Evolutionary conservation across 1,140 invertebrate species (phyloP).

Genomic region (Telenomus remus): DNA sequence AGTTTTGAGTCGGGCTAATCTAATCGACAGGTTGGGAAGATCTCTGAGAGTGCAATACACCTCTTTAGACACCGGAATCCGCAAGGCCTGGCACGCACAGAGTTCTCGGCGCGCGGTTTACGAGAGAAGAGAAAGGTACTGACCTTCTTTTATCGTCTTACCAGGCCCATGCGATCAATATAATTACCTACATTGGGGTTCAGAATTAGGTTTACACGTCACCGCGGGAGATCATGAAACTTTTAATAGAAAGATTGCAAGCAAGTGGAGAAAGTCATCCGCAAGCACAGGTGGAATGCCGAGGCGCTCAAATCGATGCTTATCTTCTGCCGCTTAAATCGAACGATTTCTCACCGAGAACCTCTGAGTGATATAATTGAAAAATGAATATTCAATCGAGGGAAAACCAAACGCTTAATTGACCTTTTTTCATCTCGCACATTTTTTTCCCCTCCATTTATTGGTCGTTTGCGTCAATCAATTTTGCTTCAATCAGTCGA

Average conservation of each 20-base stretch:
- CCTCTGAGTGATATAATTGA: constrained; percentile 36
- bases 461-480: no score
- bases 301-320: constrained; percentile 12
- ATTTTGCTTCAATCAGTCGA: no score
- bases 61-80: constrained; percentile 25
- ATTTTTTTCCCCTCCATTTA: no score
- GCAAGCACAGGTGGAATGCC: constrained; percentile 49
- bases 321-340: constrained; percentile 42
- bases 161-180: constrained; percentile 62
- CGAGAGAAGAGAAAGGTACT: constrained; percentile 68
- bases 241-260: constrained; percentile 53
- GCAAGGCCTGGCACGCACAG: constrained; percentile 53
- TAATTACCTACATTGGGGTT: constrained; percentile 67
- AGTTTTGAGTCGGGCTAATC: background rate
- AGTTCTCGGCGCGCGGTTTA: constrained; percentile 37
- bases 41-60: constrained; percentile 28
- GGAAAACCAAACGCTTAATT: constrained; percentile 12
- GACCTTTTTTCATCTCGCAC: background rate
- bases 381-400: constrained; percentile 37
- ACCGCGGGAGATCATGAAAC: constrained; percentile 61
- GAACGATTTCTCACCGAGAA: constrained; percentile 28
- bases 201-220: constrained; percentile 61
- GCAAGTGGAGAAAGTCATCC: constrained; percentile 64
- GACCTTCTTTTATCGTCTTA: constrained; percentile 67
- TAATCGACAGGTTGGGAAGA: constrained; percentile 9